Base-by-base conservation (phyloP, 2,888 invertebrate species). In the Corbicula japonica region DNA sequence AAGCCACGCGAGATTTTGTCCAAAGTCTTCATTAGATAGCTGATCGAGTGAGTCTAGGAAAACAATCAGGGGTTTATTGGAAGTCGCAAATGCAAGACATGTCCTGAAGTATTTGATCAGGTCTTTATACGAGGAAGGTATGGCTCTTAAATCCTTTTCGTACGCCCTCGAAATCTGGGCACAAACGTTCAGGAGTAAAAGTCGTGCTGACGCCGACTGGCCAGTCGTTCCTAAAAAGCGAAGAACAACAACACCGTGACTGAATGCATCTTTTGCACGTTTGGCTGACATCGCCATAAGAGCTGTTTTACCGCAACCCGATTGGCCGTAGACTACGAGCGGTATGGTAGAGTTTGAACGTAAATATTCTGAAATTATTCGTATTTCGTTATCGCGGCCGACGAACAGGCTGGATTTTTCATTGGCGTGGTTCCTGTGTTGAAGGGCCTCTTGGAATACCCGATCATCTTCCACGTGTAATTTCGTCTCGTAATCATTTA, bases 261-360 rank as follows among this genome's bases (percentile, higher is more conserved):
- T 32, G 4, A 78, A 61, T 30, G 28, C 30, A 10, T 58, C 50
- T 12, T 74, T 80, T 5, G 58, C 54, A 26, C 61, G 61, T 35
- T 30, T 83, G 10, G 79, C 54, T 23, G 62, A 35, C 30, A 86
- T 80, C 2, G 91, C 90, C 88, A 91, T 89, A 18, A 92, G 23
- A 0, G 91, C 85, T 5, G 91, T 90, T 73, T 92, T 92, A 0
- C 92, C 92, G 41, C 88, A 85, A 23, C 92, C 92, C 1, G 91
- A 90, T 28, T 73, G 63, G 1, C 92, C 92, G 73, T 87, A 80
- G 1, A 91, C 41, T 10, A 90, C 80, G 1, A 91, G 60, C 15
- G 91, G 91, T 21, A 70, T 62, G 1, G n/a, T 60, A 28, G 61
- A 28, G 28, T 26, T 34, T 2, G 69, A 69, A 15, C 38, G 12